These are phyloP conservation scores for Parambassis ranga DNA, from an alignment of 2,797 vertebrate species.

Conservation along the genomic window DNA sequence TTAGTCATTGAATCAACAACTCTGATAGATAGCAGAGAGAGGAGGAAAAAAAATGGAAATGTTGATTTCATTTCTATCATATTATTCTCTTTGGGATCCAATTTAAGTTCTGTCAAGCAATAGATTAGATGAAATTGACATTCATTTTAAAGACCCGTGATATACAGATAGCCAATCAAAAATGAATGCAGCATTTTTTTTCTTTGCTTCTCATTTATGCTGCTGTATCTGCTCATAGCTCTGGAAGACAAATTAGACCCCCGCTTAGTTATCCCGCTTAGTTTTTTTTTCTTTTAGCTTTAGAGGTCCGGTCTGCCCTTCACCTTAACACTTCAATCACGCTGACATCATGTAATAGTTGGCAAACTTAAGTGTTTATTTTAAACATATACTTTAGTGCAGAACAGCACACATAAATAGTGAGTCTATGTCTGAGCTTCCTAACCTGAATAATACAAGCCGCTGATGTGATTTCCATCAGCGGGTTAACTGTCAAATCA, in stretches of 20 bases:
- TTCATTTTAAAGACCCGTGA: conserved; percentile 60
- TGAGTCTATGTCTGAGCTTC: not conserved
- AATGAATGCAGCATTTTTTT: conserved; percentile 36
- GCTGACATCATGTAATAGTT: not conserved
- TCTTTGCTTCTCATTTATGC: conserved; percentile 38
- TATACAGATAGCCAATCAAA: conserved; percentile 69
- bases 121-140: conserved; percentile 67
- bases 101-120: conserved; percentile 75
- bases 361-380: too few species aligned
- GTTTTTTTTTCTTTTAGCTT: conserved; percentile 34
- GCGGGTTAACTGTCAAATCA: conserved; percentile 57
- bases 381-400: not conserved
- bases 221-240: conserved; percentile 43
- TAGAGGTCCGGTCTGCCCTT: conserved; percentile 25
- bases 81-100: conserved; percentile 64
- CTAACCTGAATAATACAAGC: not conserved
- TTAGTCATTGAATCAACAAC: conserved; percentile 46
- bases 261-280: conserved; percentile 17
- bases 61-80: conserved; percentile 56
- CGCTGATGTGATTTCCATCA: conserved; percentile 37
- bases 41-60: conserved; percentile 40
- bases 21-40: conserved; percentile 25
- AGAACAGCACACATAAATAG: not conserved
- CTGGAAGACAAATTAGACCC: conserved; percentile 51
- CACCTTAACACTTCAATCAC: conserved; percentile 30